These are phyloP conservation scores for Rhinolophus ferrumequinum DNA, from an alignment of 2,113 vertebrate genomes.

Conservation along the genomic window DNA sequence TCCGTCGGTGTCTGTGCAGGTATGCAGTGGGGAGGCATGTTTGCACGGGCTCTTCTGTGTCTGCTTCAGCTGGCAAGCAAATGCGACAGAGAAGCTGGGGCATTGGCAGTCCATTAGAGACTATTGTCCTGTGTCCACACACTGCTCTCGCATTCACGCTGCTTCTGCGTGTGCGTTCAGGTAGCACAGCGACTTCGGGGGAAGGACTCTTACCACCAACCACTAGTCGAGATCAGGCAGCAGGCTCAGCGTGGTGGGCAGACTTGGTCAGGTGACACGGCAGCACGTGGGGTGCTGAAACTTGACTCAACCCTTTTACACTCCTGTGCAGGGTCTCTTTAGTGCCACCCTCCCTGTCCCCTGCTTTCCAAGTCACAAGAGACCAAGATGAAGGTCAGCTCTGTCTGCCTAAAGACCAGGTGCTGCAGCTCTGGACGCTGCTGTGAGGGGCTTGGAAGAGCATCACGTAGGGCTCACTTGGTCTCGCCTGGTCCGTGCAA, in stretches of 20 bases:
- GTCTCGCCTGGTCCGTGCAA: accelerated
- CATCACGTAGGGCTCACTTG: accelerated
- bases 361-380: neutral
- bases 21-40: accelerated
- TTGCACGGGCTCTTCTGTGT: accelerated
- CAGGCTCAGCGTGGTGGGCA: accelerated
- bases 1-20: accelerated
- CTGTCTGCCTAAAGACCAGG: neutral
- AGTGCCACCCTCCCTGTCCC: accelerated
- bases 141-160: too few relatives aligned
- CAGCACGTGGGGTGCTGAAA: accelerated
- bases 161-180: neutral
- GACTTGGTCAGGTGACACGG: accelerated
- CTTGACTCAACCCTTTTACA: neutral
- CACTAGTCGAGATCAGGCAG: neutral
- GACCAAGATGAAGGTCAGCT: neutral
- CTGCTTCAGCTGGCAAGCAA: accelerated
- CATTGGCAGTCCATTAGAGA: neutral
- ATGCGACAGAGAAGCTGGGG: accelerated
- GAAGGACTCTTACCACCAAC: too few relatives aligned
- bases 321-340: too few relatives aligned
- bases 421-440: accelerated
- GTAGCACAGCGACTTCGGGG: neutral
- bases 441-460: accelerated
- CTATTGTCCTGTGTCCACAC: accelerated